Conservation (phyloP, 1,140 invertebrate genomes). For the Drepana arcuata region DNA sequence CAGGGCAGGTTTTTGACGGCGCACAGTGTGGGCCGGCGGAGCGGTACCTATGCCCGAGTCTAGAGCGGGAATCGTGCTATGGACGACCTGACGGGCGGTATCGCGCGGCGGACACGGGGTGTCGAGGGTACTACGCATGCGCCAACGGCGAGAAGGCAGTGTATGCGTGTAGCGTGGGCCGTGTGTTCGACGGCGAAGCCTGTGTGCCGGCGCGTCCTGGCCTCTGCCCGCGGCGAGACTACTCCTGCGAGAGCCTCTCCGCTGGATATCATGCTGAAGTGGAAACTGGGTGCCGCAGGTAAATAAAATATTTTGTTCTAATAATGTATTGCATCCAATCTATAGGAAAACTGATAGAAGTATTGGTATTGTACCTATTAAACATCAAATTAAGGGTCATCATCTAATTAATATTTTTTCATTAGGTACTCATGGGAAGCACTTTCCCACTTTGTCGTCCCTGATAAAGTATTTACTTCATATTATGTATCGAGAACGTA, state of each 20-base stretch:
- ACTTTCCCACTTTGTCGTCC: not conserved
- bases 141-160: slow-evolving; percentile 68
- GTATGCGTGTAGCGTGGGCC: slow-evolving; percentile 69
- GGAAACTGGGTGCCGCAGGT: slow-evolving; percentile 71
- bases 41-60: slow-evolving; percentile 58
- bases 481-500: no score
- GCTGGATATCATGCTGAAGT: slow-evolving; percentile 74
- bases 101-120: slow-evolving; percentile 69
- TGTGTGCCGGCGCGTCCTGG: slow-evolving; percentile 63
- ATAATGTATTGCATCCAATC: no score
- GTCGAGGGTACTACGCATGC: slow-evolving; percentile 75
- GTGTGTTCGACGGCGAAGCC: slow-evolving; percentile 71
- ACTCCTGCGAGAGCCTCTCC: slow-evolving; percentile 61
- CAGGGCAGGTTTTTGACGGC: slow-evolving; percentile 68
- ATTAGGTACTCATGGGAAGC: no score
- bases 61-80: slow-evolving; percentile 67
- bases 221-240: slow-evolving; percentile 58
- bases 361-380: not conserved
- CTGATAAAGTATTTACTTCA: slow-evolving; percentile 1
- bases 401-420: no score
- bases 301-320: slow-evolving; percentile 5
- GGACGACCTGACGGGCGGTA: slow-evolving; percentile 73
- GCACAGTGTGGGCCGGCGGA: slow-evolving; percentile 46
- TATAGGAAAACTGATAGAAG: no score
- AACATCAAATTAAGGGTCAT: no score